These are phyloP conservation scores for Chaetura pelagica DNA, from an alignment of 2,113 vertebrate genomes.

Conservation along the genomic window DNA sequence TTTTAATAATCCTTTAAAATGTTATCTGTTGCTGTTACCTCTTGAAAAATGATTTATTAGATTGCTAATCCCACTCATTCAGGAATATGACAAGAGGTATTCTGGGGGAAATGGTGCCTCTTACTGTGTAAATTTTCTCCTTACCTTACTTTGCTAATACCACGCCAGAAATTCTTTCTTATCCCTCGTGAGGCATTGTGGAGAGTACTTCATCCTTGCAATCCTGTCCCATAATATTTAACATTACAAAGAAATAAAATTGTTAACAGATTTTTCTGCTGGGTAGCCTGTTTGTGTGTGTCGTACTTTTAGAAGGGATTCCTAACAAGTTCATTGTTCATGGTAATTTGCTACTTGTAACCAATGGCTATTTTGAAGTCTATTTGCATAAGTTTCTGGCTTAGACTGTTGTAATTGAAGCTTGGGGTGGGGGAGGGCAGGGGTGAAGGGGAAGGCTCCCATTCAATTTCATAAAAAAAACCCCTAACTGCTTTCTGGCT, in stretches of 20 bases:
- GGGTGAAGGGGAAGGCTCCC: neutral
- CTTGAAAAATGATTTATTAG: slow-evolving; percentile 87
- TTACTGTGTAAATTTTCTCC: slow-evolving; percentile 90
- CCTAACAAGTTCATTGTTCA: slow-evolving; percentile 44
- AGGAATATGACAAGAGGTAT: slow-evolving; percentile 88
- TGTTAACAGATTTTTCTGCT: slow-evolving; percentile 84
- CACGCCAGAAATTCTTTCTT: slow-evolving; percentile 88
- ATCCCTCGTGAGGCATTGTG: slow-evolving; percentile 90
- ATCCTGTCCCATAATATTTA: slow-evolving; percentile 93
- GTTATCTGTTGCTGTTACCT: slow-evolving; percentile 90
- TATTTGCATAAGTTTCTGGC: slow-evolving; percentile 55
- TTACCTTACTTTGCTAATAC: slow-evolving; percentile 87
- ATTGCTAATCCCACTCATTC: slow-evolving; percentile 89
- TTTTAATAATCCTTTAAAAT: slow-evolving; percentile 98
- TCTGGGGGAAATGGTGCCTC: slow-evolving; percentile 90
- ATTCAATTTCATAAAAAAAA: slow-evolving; percentile 22
- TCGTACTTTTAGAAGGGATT: slow-evolving; percentile 71
- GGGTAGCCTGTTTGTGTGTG: slow-evolving; percentile 80
- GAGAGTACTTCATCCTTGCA: slow-evolving; percentile 91
- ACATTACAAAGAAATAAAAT: slow-evolving; percentile 90
- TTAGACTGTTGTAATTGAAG: slow-evolving; percentile 68
- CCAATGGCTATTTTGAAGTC: slow-evolving; percentile 55
- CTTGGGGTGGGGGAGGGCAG: neutral
- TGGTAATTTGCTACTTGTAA: slow-evolving; percentile 62
- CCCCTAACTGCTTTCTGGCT: slow-evolving; percentile 29